Evolutionary conservation across 2,797 vertebrate species (phyloP).

Genomic region (Sebastes oblongus): DNA sequence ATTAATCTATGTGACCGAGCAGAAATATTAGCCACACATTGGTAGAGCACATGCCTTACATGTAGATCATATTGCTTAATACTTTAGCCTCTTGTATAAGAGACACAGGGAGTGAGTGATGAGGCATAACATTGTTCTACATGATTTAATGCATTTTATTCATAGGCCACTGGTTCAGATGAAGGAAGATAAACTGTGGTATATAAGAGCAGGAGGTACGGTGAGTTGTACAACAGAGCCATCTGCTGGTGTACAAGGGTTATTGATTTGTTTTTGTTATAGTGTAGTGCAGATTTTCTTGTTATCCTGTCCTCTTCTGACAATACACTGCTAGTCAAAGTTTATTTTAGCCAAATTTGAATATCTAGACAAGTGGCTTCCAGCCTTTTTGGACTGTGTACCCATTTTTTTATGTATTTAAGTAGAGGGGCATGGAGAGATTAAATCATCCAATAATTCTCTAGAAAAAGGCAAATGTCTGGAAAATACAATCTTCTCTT

Average conservation of each 20-base stretch:
- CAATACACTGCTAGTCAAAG: background rate
- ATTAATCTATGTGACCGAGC: background rate
- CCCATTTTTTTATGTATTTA: background rate
- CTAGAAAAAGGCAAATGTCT: too few relatives aligned
- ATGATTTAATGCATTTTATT: slow-evolving; percentile 35
- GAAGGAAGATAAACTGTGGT: background rate
- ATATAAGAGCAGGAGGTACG: too few relatives aligned
- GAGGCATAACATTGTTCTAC: slow-evolving; percentile 8
- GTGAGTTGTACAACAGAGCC: slow-evolving; percentile 50
- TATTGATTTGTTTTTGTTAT: background rate
- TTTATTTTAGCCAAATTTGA: background rate
- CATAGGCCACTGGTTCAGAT: slow-evolving; percentile 16
- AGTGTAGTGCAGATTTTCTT: background rate
- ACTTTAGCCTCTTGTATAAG: background rate
- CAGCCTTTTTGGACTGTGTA: background rate
- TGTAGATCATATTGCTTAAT: background rate
- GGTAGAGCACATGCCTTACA: background rate
- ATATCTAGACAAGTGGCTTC: background rate
- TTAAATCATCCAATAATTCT: background rate
- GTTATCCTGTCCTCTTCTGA: background rate
- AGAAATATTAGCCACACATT: background rate
- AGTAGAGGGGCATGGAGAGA: background rate
- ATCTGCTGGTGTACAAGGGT: slow-evolving; percentile 49
- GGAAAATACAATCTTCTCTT: background rate
- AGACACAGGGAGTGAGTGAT: background rate